Evolutionary conservation across 1,140 invertebrate species (phyloP), one percentile per base, ranked within the genome.

Genomic region (Sweltsa coloradensis): DNA sequence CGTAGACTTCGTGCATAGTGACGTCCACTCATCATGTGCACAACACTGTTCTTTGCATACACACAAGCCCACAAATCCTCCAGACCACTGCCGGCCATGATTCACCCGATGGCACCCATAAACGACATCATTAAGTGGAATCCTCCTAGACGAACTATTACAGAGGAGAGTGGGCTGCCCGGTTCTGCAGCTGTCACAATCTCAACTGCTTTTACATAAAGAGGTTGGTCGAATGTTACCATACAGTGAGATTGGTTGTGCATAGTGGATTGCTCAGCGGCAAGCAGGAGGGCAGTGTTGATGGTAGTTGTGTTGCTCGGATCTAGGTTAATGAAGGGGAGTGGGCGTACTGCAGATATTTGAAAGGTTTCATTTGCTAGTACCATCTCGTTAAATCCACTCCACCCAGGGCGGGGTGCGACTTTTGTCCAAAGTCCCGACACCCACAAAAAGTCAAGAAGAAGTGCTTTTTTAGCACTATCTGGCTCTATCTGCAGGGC

Each of bases 161-260:
- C 21, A 14, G 48, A 45, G 7, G 44, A 47, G 3, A 56, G 31
- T 49, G 31, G 26, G 13, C n/a, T 24, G 45, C 36, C 11, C 40
- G 45, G 34, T 40, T 19, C 21, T 21, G 11, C 18, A 9, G 26
- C 14, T 14, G 36, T 41, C 53, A 66, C 53, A 25, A 68, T 66
- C 59, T 66, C 60, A 41, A 58, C 57, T 34, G 65, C 63, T 64
- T 69, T 69, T 11, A 51, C 51, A 55, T 66, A 69, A 5, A 57
- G 39, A 9, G 54, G 57, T 40, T 51, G 52, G 44, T 59, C 54
- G 43, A 55, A 58, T 5, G 57, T 57, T 5, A 54, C 47, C 19
- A 58, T 45, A 21, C 42, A 51, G 14, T 41, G 36, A 25, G 47
- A 45, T 37, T 57, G 55, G 13, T 43, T 31, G 26, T 41, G 34